These are phyloP conservation scores for Graphium colonna DNA, from an alignment of 2,888 invertebrate genomes.

Conservation along the genomic window DNA sequence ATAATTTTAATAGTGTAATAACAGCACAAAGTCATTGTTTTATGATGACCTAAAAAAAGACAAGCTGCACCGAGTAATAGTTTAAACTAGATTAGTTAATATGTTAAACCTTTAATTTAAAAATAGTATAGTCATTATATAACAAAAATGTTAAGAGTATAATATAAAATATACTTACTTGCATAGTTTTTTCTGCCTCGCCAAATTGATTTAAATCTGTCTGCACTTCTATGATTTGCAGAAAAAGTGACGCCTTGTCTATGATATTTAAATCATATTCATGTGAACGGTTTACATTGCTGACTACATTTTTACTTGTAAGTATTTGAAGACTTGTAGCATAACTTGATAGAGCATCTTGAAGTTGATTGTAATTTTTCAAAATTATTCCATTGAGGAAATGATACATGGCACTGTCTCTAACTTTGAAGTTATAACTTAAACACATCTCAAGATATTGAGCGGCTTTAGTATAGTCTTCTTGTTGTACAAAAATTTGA, in stretches of 20 bases:
- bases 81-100: too few relatives aligned
- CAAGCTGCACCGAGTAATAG: too few relatives aligned
- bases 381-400: slow-evolving; percentile 91
- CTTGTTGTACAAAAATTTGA: slow-evolving; percentile 88
- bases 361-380: slow-evolving; percentile 85
- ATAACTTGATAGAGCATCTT: slow-evolving; percentile 87
- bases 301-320: slow-evolving; percentile 54
- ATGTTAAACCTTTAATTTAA: too few relatives aligned
- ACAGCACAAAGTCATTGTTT: too few relatives aligned
- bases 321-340: slow-evolving; percentile 86
- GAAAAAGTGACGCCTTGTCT: slow-evolving; percentile 92
- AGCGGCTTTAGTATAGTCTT: slow-evolving; percentile 86
- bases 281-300: slow-evolving; percentile 46
- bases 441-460: slow-evolving; percentile 94
- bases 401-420: slow-evolving; percentile 95
- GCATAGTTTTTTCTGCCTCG: slow-evolving; percentile 90
- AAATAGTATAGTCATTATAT: too few relatives aligned
- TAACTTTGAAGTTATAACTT: slow-evolving; percentile 94
- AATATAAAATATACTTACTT: slow-evolving; percentile 63
- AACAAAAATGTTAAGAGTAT: slow-evolving; percentile 22
- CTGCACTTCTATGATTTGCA: slow-evolving; percentile 91
- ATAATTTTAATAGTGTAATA: too few relatives aligned
- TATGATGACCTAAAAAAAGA: too few relatives aligned
- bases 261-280: slow-evolving; percentile 79
- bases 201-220: slow-evolving; percentile 84